A percentile compares a stretch with the other conserved stretches of the same genome.
Evolutionary conservation across 2,888 invertebrate genomes (phyloP).

Genomic region (Ophion slaviceki): DNA sequence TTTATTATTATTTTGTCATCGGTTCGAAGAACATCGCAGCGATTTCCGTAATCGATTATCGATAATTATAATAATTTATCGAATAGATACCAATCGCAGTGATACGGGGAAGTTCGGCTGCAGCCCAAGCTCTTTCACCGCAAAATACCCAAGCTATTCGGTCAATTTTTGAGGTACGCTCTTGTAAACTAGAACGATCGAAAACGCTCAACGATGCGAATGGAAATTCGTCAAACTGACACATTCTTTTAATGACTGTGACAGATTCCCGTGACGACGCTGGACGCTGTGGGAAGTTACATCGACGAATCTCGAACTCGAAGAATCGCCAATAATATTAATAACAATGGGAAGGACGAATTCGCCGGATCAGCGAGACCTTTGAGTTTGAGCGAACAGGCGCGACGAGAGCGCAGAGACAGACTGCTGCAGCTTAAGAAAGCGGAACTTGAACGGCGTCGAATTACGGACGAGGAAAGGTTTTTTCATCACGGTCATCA

Average conservation of each 20-base stretch:
- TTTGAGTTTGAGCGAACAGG: slow-evolving; percentile 63
- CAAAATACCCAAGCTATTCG: slow-evolving; percentile 75
- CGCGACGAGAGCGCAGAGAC: slow-evolving; percentile 68
- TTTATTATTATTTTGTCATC: not conserved
- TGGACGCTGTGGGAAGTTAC: slow-evolving; percentile 77
- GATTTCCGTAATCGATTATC: too few relatives aligned
- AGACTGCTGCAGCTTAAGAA: slow-evolving; percentile 49
- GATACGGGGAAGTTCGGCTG: slow-evolving; percentile 76
- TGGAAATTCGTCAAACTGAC: slow-evolving; percentile 1
- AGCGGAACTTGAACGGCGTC: slow-evolving; percentile 52
- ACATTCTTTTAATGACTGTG: not conserved
- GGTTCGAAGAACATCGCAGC: too few relatives aligned
- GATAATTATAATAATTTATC: slow-evolving; percentile 33
- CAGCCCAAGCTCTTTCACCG: slow-evolving; percentile 76
- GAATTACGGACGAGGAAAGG: slow-evolving; percentile 64
- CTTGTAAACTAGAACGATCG: not conserved
- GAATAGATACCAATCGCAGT: slow-evolving; percentile 79
- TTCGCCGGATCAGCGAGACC: slow-evolving; percentile 50
- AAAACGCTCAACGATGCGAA: not conserved
- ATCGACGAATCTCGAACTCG: slow-evolving; percentile 73
- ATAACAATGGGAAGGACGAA: slow-evolving; percentile 20
- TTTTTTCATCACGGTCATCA: slow-evolving; percentile 40
- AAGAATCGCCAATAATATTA: slow-evolving; percentile 53
- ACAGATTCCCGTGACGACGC: slow-evolving; percentile 79
- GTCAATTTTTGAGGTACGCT: slow-evolving; percentile 75